phyloP scores from a whole-genome alignment of 2,113 vertebrate species.

The Varanus komodoensis region DNA sequence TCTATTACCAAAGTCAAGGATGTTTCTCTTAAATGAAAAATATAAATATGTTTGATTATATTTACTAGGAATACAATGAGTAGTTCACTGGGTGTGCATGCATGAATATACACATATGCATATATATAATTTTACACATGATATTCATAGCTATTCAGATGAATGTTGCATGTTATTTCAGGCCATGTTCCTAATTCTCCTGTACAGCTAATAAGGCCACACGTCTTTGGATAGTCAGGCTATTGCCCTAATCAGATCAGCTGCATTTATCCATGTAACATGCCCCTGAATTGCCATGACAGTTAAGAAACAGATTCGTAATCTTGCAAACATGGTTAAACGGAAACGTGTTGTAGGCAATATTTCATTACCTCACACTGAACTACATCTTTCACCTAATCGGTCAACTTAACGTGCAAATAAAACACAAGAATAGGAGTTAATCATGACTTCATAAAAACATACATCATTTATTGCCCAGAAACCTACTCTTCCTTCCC shows the following conservation, averaged over 20 bases:
- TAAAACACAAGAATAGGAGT: accelerated
- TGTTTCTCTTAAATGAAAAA: not conserved
- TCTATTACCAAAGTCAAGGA: not conserved
- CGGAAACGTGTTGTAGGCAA: accelerated
- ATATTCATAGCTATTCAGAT: no score
- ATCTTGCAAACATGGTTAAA: slow-evolving; percentile 12
- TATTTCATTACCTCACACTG: not conserved
- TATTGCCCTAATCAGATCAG: slow-evolving; percentile 54
- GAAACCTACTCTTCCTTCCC: not conserved
- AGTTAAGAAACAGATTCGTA: slow-evolving; percentile 53
- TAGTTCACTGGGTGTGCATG: not conserved
- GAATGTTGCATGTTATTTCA: not conserved
- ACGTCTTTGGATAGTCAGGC: not conserved
- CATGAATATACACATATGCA: no score
- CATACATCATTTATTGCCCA: not conserved
- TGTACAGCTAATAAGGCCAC: not conserved
- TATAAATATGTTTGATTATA: not conserved
- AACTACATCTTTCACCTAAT: not conserved
- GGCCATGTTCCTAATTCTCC: slow-evolving; percentile 34
- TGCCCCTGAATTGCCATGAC: slow-evolving; percentile 41
- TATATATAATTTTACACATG: no score
- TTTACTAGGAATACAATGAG: not conserved
- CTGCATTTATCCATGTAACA: slow-evolving; percentile 37
- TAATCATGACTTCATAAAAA: not conserved
- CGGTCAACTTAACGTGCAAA: not conserved